Conservation (phyloP, 2,113 vertebrate species). For the Lagopus leucura region DNA sequence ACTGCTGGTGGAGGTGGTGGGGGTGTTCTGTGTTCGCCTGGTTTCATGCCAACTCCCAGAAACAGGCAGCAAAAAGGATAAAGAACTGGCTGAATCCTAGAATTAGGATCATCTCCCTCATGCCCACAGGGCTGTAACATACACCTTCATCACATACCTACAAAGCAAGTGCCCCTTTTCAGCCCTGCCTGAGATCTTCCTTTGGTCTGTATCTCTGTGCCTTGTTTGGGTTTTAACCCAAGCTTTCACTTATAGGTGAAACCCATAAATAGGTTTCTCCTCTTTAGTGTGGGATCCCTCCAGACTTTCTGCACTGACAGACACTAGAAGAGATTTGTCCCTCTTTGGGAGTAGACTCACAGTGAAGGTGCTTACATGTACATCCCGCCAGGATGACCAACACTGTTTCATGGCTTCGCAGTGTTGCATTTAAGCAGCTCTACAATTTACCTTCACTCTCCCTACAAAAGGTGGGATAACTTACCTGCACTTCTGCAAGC, state of each 20-base stretch:
- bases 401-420: neutral
- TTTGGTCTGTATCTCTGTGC: neutral
- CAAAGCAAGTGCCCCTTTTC: neutral
- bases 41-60: neutral
- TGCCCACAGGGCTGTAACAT: neutral
- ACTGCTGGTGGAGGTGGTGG: neutral
- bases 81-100: neutral
- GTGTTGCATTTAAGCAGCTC: neutral
- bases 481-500: neutral
- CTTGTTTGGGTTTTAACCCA: neutral
- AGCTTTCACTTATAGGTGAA: neutral
- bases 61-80: neutral
- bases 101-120: neutral
- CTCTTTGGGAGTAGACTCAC: neutral
- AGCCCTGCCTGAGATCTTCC: neutral
- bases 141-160: accelerated
- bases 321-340: neutral
- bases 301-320: neutral
- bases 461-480: neutral
- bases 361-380: accelerated
- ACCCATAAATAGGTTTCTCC: neutral
- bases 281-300: neutral
- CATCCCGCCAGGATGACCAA: neutral
- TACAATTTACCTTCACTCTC: neutral
- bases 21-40: neutral